Conservation (phyloP, 2,797 vertebrate genomes). For the Anolis apletophallus region DNA sequence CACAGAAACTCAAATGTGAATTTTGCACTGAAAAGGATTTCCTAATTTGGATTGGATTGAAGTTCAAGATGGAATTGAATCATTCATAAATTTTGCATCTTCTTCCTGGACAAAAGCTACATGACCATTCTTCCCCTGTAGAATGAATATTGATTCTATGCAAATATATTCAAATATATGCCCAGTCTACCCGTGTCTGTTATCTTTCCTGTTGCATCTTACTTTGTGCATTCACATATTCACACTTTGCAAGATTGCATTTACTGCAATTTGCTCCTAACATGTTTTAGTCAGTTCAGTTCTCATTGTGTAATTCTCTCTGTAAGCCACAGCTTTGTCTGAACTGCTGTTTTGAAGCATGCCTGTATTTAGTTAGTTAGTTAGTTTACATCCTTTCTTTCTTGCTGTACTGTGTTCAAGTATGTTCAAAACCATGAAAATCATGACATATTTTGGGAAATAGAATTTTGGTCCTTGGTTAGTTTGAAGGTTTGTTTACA, state of each 20-base stretch:
- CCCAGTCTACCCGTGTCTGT: not conserved
- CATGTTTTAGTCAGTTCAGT: not conserved
- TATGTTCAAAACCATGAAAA: too few species aligned
- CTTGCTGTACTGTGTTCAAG: too few species aligned
- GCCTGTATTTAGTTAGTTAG: too few species aligned
- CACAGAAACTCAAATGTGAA: not conserved
- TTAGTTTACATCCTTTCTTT: too few species aligned
- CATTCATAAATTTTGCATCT: not conserved
- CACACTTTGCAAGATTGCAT: not conserved
- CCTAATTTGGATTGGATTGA: not conserved
- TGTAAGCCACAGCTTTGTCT: not conserved
- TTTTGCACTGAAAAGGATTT: not conserved
- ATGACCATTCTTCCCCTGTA: too few species aligned
- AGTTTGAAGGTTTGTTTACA: not conserved
- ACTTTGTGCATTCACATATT: not conserved
- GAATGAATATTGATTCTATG: not conserved
- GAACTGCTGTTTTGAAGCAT: too few species aligned
- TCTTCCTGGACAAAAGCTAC: not conserved
- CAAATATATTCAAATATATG: not conserved
- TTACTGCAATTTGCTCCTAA: not conserved
- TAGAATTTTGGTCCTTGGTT: not conserved
- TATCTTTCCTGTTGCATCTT: too few species aligned
- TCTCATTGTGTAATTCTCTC: not conserved
- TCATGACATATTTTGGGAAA: not conserved
- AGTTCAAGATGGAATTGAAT: not conserved